A percentile compares a stretch with the other conserved stretches of the same genome.
Evolutionary conservation across 1,140 invertebrate species (phyloP).

Genomic region (Acromyrmex echinatior): DNA sequence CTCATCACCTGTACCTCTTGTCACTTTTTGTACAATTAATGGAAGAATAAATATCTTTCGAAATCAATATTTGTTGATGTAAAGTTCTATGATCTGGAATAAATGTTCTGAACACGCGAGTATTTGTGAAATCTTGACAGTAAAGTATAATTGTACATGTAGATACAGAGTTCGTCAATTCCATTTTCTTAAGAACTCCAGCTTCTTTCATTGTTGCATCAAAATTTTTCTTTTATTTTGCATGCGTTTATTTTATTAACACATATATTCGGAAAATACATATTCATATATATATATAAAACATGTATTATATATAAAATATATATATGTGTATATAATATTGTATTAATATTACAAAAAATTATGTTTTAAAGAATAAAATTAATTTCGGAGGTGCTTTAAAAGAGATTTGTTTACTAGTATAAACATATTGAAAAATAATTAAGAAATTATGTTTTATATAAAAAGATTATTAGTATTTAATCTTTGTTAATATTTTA

Average conservation of each 20-base stretch:
- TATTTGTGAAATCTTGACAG: not conserved
- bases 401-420: not conserved
- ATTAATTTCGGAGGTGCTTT: not conserved
- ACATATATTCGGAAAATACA: not conserved
- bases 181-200: not conserved
- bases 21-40: slow-evolving; percentile 21
- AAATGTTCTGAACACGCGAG: too few species aligned
- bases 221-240: not conserved
- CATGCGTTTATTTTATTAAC: not conserved
- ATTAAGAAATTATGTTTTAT: not conserved
- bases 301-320: too few species aligned
- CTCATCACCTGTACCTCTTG: slow-evolving; percentile 21
- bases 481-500: not conserved
- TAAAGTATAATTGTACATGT: not conserved
- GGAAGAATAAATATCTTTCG: not conserved
- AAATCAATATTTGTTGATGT: not conserved
- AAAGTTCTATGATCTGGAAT: not conserved
- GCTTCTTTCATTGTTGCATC: not conserved
- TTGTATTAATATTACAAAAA: not conserved
- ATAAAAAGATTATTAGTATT: not conserved
- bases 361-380: not conserved
- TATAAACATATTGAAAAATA: not conserved
- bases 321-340: not conserved
- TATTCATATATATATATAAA: not conserved
- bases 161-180: not conserved